These are phyloP conservation scores for Rhagium mordax DNA, from an alignment of 2,888 invertebrate species.

Conservation along the genomic window DNA sequence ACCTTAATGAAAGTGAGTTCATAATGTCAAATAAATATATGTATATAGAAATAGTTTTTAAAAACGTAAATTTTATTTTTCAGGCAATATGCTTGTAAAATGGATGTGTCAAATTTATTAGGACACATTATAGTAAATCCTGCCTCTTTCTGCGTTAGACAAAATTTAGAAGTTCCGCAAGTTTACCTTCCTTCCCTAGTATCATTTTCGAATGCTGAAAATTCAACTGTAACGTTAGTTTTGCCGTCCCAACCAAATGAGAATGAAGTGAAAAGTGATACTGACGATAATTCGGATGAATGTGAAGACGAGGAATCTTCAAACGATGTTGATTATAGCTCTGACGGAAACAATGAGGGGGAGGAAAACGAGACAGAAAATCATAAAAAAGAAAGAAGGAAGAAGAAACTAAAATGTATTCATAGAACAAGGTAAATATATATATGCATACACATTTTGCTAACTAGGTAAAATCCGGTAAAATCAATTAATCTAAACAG, in stretches of 20 bases:
- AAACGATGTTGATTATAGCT: constrained; percentile 34
- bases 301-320: constrained; percentile 41
- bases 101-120: constrained; percentile 31
- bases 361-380: constrained; percentile 28
- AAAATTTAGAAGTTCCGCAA: constrained; percentile 15
- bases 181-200: constrained; percentile 24
- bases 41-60: not conserved
- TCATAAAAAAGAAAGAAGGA: constrained; percentile 31
- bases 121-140: constrained; percentile 22
- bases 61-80: not conserved
- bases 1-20: constrained; percentile 7
- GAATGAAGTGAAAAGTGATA: constrained; percentile 19
- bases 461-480: too few species aligned
- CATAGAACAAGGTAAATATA: constrained; percentile 27
- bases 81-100: constrained; percentile 9
- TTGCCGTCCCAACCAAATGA: constrained; percentile 19
- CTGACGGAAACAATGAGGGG: constrained; percentile 13
- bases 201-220: constrained; percentile 2
- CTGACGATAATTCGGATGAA: constrained; percentile 37
- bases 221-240: constrained; percentile 11
- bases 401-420: constrained; percentile 24
- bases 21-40: not conserved
- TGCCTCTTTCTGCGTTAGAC: not conserved
- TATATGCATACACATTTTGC: not conserved
- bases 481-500: too few species aligned